A percentile compares a stretch with the other conserved stretches of the same genome.
Evolutionary conservation across 2,797 vertebrate species (phyloP).

Genomic region (Arctocebus calabarensis): DNA sequence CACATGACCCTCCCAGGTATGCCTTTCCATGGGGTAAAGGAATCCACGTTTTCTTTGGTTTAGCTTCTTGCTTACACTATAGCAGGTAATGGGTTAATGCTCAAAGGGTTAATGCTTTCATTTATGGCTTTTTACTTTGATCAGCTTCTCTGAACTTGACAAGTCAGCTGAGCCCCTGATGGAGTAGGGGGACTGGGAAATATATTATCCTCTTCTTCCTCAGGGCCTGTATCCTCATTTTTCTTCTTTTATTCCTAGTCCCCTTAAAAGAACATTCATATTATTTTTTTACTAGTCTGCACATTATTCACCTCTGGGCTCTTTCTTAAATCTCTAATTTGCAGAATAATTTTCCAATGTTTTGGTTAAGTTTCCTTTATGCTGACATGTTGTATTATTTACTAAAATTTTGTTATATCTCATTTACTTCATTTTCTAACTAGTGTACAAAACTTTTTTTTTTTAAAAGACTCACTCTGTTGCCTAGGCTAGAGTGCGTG

Average conservation of each 20-base stretch:
- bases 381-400: not conserved
- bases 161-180: not conserved
- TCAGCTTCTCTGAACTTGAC: not conserved
- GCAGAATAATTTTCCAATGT: not conserved
- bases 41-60: not conserved
- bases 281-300: not conserved
- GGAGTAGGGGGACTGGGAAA: not conserved
- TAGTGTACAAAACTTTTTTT: not conserved
- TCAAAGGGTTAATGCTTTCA: not conserved
- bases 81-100: not conserved
- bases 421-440: not conserved
- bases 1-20: not conserved
- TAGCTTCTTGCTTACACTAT: not conserved
- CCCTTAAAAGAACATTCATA: not conserved
- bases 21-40: not conserved
- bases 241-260: not conserved
- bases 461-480: no score
- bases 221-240: not conserved
- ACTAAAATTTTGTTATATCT: not conserved
- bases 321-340: constrained; percentile 27
- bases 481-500: no score
- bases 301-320: not conserved
- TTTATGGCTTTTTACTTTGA: not conserved
- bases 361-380: not conserved
- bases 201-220: not conserved